Evolutionary conservation across 2,797 vertebrate species (phyloP), one percentile per base, ranked within the genome.

Genomic region (Channallabes apus): DNA sequence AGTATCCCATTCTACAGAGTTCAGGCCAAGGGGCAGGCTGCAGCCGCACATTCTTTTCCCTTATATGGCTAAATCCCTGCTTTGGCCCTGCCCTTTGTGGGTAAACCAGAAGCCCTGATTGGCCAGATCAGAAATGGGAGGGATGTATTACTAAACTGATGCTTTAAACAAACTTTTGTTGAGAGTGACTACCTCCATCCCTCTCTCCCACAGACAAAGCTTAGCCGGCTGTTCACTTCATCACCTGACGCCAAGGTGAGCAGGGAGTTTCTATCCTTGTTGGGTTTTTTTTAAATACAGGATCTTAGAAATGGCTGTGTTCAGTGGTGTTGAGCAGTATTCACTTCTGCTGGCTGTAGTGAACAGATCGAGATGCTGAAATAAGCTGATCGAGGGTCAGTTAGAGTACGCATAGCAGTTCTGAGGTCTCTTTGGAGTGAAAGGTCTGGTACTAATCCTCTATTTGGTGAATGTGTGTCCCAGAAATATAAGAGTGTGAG

Each of bases 11-110:
- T 83, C 87, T 69, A 56, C 67, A 79, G 51, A 64, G 86, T 51
- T 59, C 86, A 84, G 72, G 41, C 78, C 20, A 64, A 82, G 62
- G 29, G 62, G 72, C 82, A 84, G 72, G 82, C 88, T 68, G 89
- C 92, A 90, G 65, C 84, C 78, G 85, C 89, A 93, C 96, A 96
- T 96, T 96, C 95, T 94, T 96, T 95, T 91, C 90, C 96, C 96
- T 95, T 96, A 94, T 96, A 96, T 96, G 96, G 96, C 93, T 92
- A 96, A 95, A 94, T 91, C 91, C 92, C 92, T 91, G 92, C 91
- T 90, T 92, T 91, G 91, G 92, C 94, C 91, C 86, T 94, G 93
- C 92, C 93, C 90, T 93, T 91, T 92, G 87, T 65, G 58, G 88
- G 89, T 88, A 90, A 86, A 84, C 77, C 38, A 15, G 68, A 32